Percentiles rank a stretch among this genome's conserved stretches.
Conservation (phyloP, 2,797 vertebrate genomes). For the Urosaurus nigricauda region DNA sequence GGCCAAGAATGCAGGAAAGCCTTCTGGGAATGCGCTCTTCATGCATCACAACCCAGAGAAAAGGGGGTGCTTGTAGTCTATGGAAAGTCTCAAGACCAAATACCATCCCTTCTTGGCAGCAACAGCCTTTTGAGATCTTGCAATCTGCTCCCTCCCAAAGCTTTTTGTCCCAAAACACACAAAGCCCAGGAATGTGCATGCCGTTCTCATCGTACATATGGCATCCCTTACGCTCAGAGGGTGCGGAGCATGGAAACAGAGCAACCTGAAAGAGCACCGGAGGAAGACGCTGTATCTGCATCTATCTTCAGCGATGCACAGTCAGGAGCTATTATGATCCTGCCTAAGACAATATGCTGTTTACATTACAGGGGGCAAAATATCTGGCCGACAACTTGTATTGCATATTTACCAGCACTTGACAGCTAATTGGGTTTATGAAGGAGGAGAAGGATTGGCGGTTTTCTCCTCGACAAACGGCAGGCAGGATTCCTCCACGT, state of each 20-base stretch:
- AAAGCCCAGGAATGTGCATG: too few relatives aligned
- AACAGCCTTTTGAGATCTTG: background rate
- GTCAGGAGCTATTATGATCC: background rate
- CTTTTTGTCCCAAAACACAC: background rate
- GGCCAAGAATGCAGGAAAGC: background rate
- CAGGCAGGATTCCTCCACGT: background rate
- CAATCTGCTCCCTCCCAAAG: background rate
- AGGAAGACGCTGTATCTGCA: background rate
- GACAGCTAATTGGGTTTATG: slow-evolving; percentile 40
- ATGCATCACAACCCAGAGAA: background rate
- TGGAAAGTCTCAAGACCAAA: background rate
- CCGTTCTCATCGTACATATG: background rate
- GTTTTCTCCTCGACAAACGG: slow-evolving; percentile 13
- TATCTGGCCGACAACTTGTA: background rate
- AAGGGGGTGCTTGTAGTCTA: too few relatives aligned
- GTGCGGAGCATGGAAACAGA: background rate
- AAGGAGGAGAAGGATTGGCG: background rate
- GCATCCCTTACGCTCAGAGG: background rate
- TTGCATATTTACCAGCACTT: slow-evolving; percentile 32
- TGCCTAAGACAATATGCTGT: slow-evolving; percentile 23
- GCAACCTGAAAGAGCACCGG: too few relatives aligned
- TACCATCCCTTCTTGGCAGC: too few relatives aligned
- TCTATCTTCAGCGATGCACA: background rate
- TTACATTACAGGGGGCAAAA: slow-evolving; percentile 56
- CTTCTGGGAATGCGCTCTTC: background rate